Conservation (phyloP, 2,113 vertebrate species). For the Tylochromis polylepis region DNA sequence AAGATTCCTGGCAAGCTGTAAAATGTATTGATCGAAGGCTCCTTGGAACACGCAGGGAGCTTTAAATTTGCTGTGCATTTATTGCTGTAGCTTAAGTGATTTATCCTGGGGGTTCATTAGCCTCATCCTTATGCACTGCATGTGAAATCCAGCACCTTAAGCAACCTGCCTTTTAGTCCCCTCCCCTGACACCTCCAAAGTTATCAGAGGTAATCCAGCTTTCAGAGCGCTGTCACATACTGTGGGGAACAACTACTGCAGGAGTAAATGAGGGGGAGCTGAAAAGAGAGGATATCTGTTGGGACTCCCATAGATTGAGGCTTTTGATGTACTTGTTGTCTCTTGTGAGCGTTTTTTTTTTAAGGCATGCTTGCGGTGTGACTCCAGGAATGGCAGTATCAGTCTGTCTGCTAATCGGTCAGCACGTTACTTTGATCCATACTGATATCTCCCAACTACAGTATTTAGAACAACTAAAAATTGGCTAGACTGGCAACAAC, state of each 20-base stretch:
- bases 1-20: constrained; percentile 46
- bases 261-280: neutral
- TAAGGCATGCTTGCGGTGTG: neutral
- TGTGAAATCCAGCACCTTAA: constrained; percentile 15
- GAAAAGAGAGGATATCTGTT: neutral
- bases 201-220: constrained; percentile 47
- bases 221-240: constrained; percentile 12
- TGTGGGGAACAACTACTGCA: neutral
- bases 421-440: accelerated
- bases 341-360: neutral
- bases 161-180: constrained; percentile 47
- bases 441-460: neutral
- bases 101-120: constrained; percentile 54
- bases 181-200: constrained; percentile 15
- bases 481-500: neutral
- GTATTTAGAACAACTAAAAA: neutral
- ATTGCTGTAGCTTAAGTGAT: constrained; percentile 58
- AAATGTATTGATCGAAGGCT: constrained; percentile 51
- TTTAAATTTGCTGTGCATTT: constrained; percentile 67
- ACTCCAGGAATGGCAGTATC: neutral
- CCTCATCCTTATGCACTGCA: constrained; percentile 14
- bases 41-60: constrained; percentile 19
- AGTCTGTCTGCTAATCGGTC: neutral
- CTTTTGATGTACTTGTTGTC: neutral
- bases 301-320: neutral